Conservation (phyloP, 2,888 invertebrate genomes). For the Coleophora deauratella region DNA sequence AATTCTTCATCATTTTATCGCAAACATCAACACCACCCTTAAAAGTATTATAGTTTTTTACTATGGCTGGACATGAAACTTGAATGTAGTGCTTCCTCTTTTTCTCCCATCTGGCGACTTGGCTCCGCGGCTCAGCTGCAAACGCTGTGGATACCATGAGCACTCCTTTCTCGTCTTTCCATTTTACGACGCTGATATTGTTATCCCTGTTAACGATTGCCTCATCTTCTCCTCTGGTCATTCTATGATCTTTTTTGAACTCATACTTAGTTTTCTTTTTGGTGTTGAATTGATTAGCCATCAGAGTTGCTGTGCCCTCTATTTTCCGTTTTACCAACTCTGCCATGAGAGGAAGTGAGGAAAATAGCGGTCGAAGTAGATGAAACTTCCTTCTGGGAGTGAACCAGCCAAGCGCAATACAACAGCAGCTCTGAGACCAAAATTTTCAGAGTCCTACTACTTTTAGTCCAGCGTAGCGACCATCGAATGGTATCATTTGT, state of each 20-base stretch:
- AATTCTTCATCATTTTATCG: constrained; percentile 25
- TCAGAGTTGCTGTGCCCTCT: constrained; percentile 13
- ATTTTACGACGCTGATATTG: constrained; percentile 21
- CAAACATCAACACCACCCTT: constrained; percentile 26
- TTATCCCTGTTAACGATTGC: constrained; percentile 5
- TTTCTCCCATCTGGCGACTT: constrained; percentile 12
- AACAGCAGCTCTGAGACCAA: constrained; percentile 17
- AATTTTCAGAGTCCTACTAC: constrained; percentile 13
- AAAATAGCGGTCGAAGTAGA: constrained; percentile 19
- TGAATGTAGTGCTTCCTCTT: constrained; percentile 15
- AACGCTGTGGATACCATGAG: constrained; percentile 22
- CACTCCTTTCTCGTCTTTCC: constrained; percentile 26
- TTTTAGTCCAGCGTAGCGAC: constrained; percentile 17
- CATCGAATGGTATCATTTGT: too few species aligned
- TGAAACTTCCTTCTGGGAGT: constrained; percentile 13
- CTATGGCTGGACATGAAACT: constrained; percentile 20
- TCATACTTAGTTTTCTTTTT: constrained; percentile 12
- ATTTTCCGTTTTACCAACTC: constrained; percentile 10
- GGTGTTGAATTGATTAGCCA: constrained; percentile 15
- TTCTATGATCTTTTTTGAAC: constrained; percentile 19
- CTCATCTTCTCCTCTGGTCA: constrained; percentile 21
- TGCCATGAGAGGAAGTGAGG: constrained; percentile 15
- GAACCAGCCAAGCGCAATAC: constrained; percentile 17
- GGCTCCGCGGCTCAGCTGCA: constrained; percentile 20
- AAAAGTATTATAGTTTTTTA: constrained; percentile 22